Percentiles rank a stretch among this genome's conserved stretches.
Evolutionary conservation across 2,888 invertebrate genomes (phyloP).

Genomic region (Parnassius smintheus): DNA sequence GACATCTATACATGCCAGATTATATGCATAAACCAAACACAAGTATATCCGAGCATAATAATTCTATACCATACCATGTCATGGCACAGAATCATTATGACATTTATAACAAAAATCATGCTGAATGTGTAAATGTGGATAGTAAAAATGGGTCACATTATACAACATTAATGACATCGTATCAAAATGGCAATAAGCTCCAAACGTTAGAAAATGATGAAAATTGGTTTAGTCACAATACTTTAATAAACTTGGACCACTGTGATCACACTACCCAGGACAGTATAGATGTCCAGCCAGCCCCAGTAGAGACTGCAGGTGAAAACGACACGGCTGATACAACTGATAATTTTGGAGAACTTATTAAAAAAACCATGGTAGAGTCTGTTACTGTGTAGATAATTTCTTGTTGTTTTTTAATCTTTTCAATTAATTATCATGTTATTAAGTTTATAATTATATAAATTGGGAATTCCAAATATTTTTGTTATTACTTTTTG

Average conservation of each 20-base stretch:
- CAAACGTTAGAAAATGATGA: conserved; percentile 81
- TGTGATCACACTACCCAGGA: conserved; percentile 64
- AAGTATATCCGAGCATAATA: conserved; percentile 57
- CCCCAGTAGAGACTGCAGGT: conserved; percentile 38
- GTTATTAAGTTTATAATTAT: conserved; percentile 72
- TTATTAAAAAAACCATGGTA: conserved; percentile 95
- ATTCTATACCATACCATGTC: conserved; percentile 57
- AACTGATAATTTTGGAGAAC: conserved; percentile 92
- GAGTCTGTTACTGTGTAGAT: conserved; percentile 92
- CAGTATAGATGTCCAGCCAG: conserved; percentile 46
- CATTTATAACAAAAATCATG: conserved; percentile 66
- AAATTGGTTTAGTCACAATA: conserved; percentile 75
- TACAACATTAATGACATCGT: conserved; percentile 84
- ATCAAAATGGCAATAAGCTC: conserved; percentile 84
- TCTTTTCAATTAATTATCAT: conserved; percentile 63
- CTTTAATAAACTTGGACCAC: conserved; percentile 63
- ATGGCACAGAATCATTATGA: conserved; percentile 64
- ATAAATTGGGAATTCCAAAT: conserved; percentile 55
- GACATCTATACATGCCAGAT: conserved; percentile 71
- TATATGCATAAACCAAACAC: conserved; percentile 64
- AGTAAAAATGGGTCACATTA: conserved; percentile 80
- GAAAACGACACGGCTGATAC: conserved; percentile 53
- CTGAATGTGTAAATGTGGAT: conserved; percentile 69
- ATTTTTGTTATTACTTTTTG: conserved; percentile 30
- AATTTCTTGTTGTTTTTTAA: conserved; percentile 71